phyloP scores from a whole-genome alignment of 2,113 vertebrate species.

The Forbesichthys agassizii region DNA sequence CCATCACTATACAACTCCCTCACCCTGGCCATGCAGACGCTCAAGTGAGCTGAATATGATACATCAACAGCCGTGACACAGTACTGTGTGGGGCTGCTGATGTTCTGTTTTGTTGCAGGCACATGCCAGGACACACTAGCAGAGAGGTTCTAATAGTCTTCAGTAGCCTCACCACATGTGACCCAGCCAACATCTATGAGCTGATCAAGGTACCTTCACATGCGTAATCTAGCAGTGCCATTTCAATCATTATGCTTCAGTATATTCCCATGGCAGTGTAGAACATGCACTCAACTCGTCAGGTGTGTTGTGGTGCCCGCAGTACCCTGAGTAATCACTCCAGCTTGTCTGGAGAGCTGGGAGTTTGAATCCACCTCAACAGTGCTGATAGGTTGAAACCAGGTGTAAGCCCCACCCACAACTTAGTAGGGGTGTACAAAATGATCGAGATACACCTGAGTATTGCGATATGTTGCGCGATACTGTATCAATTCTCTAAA shows the following conservation, averaged over 20 bases:
- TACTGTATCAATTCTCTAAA: too few relatives aligned
- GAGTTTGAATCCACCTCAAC: too few relatives aligned
- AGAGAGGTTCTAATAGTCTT: conserved; percentile 93
- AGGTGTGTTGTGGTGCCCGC: too few relatives aligned
- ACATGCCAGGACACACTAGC: conserved; percentile 97
- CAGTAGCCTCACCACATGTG: conserved; percentile 96
- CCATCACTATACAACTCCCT: conserved; percentile 96
- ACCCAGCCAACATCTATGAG: conserved; percentile 94
- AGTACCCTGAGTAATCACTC: too few relatives aligned
- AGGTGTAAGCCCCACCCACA: too few relatives aligned
- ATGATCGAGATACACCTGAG: too few relatives aligned
- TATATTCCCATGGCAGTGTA: not conserved
- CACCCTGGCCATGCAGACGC: conserved; percentile 87
- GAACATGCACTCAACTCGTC: too few relatives aligned
- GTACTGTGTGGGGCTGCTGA: not conserved
- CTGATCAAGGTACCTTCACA: conserved; percentile 85
- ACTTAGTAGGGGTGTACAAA: too few relatives aligned
- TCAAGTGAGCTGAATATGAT: conserved; percentile 81
- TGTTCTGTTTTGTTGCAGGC: conserved; percentile 72
- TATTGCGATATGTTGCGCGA: too few relatives aligned
- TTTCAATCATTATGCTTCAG: not conserved
- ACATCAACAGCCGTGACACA: not conserved
- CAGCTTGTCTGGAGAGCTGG: too few relatives aligned
- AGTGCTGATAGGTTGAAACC: too few relatives aligned
- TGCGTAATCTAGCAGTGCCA: not conserved